phyloP scores from a whole-genome alignment of 2,113 vertebrate genomes.

The Pleuronectes platessa region DNA sequence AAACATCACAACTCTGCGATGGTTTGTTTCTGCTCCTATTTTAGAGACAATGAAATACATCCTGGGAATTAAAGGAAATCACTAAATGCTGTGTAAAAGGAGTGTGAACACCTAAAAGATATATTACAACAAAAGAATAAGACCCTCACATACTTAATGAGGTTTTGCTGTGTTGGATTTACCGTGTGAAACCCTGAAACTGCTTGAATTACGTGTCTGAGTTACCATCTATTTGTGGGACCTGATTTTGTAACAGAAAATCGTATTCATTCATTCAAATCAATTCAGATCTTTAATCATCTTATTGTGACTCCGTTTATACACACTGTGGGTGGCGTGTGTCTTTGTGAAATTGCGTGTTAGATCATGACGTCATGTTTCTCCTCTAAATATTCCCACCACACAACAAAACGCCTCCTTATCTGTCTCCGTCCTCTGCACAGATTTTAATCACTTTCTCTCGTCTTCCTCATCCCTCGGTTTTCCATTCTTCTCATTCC shows the following conservation, averaged over 20 bases:
- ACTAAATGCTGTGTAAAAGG: background rate
- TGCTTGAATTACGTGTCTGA: background rate
- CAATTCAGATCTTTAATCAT: conserved; percentile 47
- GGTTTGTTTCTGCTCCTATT: background rate
- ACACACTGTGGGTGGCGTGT: background rate
- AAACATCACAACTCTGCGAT: background rate
- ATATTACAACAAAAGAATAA: background rate
- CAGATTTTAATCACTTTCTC: conserved; percentile 18
- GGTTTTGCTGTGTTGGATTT: background rate
- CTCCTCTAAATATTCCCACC: conserved; percentile 34
- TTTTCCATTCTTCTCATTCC: background rate
- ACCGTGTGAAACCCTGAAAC: background rate
- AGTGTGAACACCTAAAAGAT: background rate
- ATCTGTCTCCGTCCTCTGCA: conserved; percentile 12
- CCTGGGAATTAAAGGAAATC: background rate
- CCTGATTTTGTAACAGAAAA: conserved; percentile 11
- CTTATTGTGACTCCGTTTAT: conserved; percentile 32
- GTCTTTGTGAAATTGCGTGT: conserved; percentile 13
- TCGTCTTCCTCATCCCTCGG: background rate
- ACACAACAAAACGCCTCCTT: conserved; percentile 14
- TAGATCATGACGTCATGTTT: conserved; percentile 18
- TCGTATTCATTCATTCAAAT: conserved; percentile 55
- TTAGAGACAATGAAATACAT: background rate
- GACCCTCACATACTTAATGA: too few relatives aligned
- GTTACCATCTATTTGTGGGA: background rate